Evolutionary conservation across 2,888 invertebrate genomes (phyloP).

Genomic region (Amaurobius ferox): DNA sequence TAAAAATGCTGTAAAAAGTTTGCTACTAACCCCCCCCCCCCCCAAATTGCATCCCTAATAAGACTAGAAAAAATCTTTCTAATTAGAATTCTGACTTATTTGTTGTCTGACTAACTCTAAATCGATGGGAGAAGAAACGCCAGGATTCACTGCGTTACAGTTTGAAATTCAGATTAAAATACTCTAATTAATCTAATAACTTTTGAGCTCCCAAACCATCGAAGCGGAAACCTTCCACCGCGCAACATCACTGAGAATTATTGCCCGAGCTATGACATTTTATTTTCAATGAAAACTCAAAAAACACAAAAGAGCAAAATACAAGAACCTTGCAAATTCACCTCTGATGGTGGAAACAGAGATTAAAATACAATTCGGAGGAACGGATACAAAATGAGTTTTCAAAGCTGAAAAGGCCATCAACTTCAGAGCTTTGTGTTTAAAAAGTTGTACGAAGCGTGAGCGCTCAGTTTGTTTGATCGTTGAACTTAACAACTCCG

Average conservation of each 20-base stretch:
- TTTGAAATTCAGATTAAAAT: background rate
- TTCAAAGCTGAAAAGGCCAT: constrained; percentile 14
- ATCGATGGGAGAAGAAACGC: too few species aligned
- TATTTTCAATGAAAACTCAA: background rate
- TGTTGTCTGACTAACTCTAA: too few species aligned
- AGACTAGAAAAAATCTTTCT: too few species aligned
- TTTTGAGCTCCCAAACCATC: background rate
- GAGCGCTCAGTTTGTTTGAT: constrained; percentile 41
- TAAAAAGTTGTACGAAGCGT: constrained; percentile 63
- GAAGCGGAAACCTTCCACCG: background rate
- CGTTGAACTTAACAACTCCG: constrained; percentile 31
- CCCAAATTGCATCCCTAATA: too few species aligned
- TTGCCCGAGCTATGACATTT: constrained; percentile 1
- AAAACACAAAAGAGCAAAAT: background rate
- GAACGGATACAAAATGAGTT: constrained; percentile 6
- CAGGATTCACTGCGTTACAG: background rate
- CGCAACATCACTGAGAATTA: background rate
- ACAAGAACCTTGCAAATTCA: background rate
- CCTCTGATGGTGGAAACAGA: background rate
- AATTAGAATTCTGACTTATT: too few species aligned
- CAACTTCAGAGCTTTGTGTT: constrained; percentile 22
- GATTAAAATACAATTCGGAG: background rate
- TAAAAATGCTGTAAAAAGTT: too few species aligned
- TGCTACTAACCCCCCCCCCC: too few species aligned
- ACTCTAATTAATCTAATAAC: background rate